Conservation (phyloP, 2,888 invertebrate species). For the Tenthredo mesomela region DNA sequence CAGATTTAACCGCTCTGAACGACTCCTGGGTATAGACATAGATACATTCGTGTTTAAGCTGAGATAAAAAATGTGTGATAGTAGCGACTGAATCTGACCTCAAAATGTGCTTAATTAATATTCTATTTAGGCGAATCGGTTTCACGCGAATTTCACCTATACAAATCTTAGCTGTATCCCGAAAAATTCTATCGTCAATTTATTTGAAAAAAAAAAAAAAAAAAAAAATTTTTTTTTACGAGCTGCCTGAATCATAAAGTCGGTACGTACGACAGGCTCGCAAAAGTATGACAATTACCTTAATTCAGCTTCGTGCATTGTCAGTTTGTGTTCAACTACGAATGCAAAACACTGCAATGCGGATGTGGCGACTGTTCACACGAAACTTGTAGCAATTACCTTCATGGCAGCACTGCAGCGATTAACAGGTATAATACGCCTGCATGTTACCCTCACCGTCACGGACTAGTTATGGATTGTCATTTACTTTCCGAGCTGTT, state of each 20-base stretch:
- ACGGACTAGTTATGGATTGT: slow-evolving; percentile 13
- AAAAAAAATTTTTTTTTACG: too few relatives aligned
- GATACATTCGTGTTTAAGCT: background rate
- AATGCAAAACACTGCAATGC: slow-evolving; percentile 22
- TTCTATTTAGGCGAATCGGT: background rate
- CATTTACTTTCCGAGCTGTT: slow-evolving; percentile 18
- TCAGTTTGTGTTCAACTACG: slow-evolving; percentile 9
- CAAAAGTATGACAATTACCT: background rate
- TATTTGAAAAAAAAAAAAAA: too few relatives aligned
- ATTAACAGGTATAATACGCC: slow-evolving; percentile 2
- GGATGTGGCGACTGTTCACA: slow-evolving; percentile 18
- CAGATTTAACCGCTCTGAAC: background rate
- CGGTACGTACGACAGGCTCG: background rate
- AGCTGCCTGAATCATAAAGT: background rate
- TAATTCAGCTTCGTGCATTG: background rate
- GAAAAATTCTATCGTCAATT: background rate
- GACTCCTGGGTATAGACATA: background rate
- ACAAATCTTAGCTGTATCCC: background rate
- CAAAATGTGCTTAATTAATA: background rate
- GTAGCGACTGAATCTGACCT: background rate
- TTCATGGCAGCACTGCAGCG: background rate
- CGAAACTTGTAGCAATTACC: slow-evolving; percentile 18
- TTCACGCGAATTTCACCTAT: background rate
- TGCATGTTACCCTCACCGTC: slow-evolving; percentile 51
- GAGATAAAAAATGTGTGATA: background rate